Conservation (phyloP, 2,888 invertebrate species). For the Tuberolachnus salignus region DNA sequence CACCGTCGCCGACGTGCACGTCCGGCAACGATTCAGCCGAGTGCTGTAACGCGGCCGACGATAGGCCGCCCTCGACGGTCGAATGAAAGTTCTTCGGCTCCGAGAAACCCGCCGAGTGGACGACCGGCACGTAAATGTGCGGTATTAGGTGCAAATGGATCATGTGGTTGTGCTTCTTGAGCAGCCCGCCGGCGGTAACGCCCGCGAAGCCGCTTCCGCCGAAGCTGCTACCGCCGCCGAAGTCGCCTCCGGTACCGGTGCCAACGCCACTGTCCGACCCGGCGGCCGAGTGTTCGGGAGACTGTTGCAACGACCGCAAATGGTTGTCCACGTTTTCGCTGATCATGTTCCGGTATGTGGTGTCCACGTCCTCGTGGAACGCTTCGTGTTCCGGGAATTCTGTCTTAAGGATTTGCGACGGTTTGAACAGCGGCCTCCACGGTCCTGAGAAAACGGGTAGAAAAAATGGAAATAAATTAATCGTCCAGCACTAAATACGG, state of each 20-base stretch:
- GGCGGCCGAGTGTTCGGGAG: constrained; percentile 14
- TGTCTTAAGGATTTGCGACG: constrained; percentile 58
- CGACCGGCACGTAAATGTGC: constrained; percentile 58
- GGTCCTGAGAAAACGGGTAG: constrained; percentile 60
- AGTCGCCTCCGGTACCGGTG: not conserved
- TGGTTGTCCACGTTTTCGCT: constrained; percentile 14
- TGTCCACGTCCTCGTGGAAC: constrained; percentile 42
- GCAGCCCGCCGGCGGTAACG: not conserved
- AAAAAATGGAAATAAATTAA: not conserved
- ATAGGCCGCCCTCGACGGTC: not conserved
- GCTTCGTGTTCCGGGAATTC: constrained; percentile 58
- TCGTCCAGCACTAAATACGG: no score
- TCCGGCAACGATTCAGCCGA: constrained; percentile 16
- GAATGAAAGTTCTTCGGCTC: constrained; percentile 22
- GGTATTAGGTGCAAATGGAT: constrained; percentile 58
- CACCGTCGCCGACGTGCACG: not conserved
- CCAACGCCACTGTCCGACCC: constrained; percentile 7
- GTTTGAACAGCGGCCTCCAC: constrained; percentile 59
- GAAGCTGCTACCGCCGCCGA: not conserved
- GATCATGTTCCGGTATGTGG: not conserved
- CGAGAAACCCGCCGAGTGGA: constrained; percentile 53
- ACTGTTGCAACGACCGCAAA: not conserved
- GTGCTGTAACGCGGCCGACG: not conserved
- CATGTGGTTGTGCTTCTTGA: constrained; percentile 58
- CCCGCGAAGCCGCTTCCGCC: not conserved